These are phyloP conservation scores for Cylas formicarius DNA, from an alignment of 1,140 invertebrate species.

Conservation along the genomic window DNA sequence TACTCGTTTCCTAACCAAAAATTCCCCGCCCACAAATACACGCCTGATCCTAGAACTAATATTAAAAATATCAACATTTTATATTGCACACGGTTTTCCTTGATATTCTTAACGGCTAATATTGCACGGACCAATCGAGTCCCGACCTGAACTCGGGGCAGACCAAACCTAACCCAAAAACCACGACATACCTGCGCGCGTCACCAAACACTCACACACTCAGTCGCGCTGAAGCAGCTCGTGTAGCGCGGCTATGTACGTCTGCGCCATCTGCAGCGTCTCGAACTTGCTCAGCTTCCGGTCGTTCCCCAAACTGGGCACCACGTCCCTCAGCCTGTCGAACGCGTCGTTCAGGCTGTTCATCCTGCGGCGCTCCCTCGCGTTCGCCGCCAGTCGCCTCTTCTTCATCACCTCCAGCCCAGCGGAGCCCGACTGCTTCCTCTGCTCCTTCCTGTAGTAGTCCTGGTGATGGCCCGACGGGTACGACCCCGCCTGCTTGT, in stretches of 20 bases:
- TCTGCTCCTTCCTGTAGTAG: constrained; percentile 30
- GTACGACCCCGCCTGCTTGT: constrained; percentile 16
- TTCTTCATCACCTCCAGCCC: constrained; percentile 46
- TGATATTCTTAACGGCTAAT: no score
- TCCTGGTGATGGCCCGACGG: constrained; percentile 20
- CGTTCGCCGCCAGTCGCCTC: constrained; percentile 63
- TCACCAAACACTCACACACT: no score
- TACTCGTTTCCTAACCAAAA: no score
- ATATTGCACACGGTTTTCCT: no score
- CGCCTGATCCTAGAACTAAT: no score
- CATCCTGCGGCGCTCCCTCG: constrained; percentile 65
- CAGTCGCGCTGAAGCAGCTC: constrained; percentile 47
- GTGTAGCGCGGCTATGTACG: constrained; percentile 64
- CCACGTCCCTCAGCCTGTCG: constrained; percentile 64
- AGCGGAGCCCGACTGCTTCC: constrained; percentile 24
- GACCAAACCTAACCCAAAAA: no score
- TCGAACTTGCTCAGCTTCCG: constrained; percentile 75
- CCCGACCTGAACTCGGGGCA: no score
- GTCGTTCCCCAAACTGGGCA: constrained; percentile 65
- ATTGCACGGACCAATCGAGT: no score
- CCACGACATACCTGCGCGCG: no score
- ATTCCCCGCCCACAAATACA: no score
- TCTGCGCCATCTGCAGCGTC: constrained; percentile 76
- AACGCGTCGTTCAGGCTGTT: constrained; percentile 72
- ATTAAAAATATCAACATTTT: no score